Evolutionary conservation across 2,797 vertebrate genomes (phyloP).

Genomic region (Crocodylus rhombifer): DNA sequence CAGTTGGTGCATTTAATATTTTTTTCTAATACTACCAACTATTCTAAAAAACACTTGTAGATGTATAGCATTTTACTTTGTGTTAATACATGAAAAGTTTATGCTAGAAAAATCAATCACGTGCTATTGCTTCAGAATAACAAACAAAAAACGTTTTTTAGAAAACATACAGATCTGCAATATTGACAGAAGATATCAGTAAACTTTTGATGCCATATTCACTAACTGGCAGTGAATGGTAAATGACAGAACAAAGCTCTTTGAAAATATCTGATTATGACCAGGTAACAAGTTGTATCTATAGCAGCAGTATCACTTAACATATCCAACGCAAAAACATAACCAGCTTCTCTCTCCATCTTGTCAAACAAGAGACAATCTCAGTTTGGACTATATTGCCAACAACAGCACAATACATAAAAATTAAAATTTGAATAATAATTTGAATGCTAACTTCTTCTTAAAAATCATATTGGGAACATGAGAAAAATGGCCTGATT

Average conservation of each 20-base stretch:
- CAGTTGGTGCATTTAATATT: no score
- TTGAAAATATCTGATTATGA: slow-evolving; percentile 1
- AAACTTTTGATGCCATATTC: slow-evolving; percentile 7
- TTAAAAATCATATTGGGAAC: neutral
- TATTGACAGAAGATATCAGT: neutral
- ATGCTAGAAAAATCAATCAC: no score
- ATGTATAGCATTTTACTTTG: no score
- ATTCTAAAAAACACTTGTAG: no score
- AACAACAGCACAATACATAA: neutral
- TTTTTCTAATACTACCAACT: no score
- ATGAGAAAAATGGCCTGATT: neutral
- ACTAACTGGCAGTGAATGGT: neutral
- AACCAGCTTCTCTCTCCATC: neutral
- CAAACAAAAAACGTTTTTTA: accelerated
- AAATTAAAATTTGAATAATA: no score
- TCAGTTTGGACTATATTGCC: neutral
- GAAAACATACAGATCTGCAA: neutral
- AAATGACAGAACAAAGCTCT: neutral
- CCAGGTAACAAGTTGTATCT: neutral
- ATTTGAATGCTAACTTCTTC: no score
- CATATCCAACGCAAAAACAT: neutral
- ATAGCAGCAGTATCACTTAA: neutral
- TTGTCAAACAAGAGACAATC: neutral
- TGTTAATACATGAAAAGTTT: no score
- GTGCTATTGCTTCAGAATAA: no score